phyloP scores from a whole-genome alignment of 2,888 invertebrate genomes.

The Drosophila nr. medialis region DNA sequence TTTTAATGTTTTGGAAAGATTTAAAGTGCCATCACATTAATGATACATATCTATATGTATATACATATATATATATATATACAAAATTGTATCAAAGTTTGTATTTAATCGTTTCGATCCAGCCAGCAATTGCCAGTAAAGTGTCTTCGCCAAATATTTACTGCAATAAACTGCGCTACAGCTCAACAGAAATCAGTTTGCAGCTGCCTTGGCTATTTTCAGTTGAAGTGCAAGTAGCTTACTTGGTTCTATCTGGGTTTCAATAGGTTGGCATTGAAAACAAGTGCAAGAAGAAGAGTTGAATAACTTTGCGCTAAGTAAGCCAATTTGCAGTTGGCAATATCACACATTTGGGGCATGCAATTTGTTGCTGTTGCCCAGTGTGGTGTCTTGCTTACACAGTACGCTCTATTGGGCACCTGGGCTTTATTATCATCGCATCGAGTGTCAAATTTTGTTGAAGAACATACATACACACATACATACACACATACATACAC shows the following conservation, averaged over 20 bases:
- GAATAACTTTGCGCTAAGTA: slow-evolving; percentile 35
- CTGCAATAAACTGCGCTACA: neutral
- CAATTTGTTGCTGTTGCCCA: slow-evolving; percentile 40
- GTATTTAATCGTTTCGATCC: neutral
- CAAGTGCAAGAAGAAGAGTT: neutral
- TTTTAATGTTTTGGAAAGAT: slow-evolving; percentile 56
- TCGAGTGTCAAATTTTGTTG: slow-evolving; percentile 43
- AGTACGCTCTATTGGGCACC: slow-evolving; percentile 19
- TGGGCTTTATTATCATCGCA: slow-evolving; percentile 29
- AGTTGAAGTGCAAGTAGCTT: neutral
- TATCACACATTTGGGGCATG: slow-evolving; percentile 62
- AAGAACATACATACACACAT: neutral
- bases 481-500: neutral
- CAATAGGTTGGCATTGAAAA: slow-evolving; percentile 39
- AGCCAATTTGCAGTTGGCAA: slow-evolving; percentile 49
- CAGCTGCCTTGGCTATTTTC: slow-evolving; percentile 2
- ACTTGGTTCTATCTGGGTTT: slow-evolving; percentile 1
- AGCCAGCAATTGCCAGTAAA: too few species aligned
- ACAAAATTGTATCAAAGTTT: neutral
- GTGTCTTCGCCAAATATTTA: neutral
- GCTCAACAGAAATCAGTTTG: neutral
- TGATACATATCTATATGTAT: neutral
- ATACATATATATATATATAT: neutral
- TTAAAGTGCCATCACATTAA: slow-evolving; percentile 30
- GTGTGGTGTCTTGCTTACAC: neutral